These are phyloP conservation scores for Pseudochaenichthys georgianus DNA, from an alignment of 2,797 vertebrate species.

Conservation along the genomic window DNA sequence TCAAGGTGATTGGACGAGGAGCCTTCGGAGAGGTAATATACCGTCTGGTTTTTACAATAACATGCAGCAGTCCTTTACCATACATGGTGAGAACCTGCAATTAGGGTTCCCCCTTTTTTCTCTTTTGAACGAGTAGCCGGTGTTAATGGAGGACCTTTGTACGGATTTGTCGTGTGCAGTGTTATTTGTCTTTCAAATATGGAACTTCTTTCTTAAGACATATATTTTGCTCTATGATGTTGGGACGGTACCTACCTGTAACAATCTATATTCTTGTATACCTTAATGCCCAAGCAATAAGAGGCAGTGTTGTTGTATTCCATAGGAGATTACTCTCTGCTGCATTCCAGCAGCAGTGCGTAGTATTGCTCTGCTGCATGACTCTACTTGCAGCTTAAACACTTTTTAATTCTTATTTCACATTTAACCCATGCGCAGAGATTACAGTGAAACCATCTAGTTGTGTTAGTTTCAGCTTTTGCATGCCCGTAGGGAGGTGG, in stretches of 20 bases:
- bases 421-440: conserved; percentile 17
- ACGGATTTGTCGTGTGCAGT: not conserved
- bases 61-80: not conserved
- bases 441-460: not conserved
- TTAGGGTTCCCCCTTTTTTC: conserved; percentile 14
- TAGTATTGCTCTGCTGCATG: conserved; percentile 52
- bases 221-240: conserved; percentile 7
- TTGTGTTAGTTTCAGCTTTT: conserved; percentile 10
- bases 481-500: conserved; percentile 25
- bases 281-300: conserved; percentile 10
- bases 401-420: conserved; percentile 29
- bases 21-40: conserved; percentile 95
- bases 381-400: conserved; percentile 69
- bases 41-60: conserved; percentile 24
- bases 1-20: conserved; percentile 98
- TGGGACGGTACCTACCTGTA: not conserved
- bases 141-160: conserved; percentile 20
- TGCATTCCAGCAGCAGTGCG: conserved; percentile 69
- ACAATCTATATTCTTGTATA: conserved; percentile 11
- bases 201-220: conserved; percentile 12
- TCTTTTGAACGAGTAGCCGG: conserved; percentile 20
- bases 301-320: conserved; percentile 49
- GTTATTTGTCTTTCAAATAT: not conserved
- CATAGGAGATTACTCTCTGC: conserved; percentile 52
- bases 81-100: conserved; percentile 16